phyloP scores from a whole-genome alignment of 2,888 invertebrate genomes.

The Drosophila picticornis region DNA sequence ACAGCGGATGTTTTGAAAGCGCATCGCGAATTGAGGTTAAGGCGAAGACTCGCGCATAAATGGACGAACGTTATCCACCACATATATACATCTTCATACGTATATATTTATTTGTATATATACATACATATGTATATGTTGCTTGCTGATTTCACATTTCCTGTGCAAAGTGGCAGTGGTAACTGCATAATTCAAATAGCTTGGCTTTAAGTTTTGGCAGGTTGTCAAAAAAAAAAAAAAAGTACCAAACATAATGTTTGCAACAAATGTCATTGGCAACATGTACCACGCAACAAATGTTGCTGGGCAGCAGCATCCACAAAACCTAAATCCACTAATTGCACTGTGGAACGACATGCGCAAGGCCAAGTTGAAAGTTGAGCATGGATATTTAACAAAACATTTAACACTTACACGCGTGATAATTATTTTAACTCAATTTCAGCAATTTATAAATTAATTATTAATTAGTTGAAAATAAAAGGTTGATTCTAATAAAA shows the following conservation, averaged over 20 bases:
- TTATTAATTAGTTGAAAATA: neutral
- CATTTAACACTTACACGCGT: neutral
- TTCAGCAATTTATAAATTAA: neutral
- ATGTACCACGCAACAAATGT: slow-evolving; percentile 37
- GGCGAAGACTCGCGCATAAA: slow-evolving; percentile 40
- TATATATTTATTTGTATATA: neutral
- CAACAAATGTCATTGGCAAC: slow-evolving; percentile 25
- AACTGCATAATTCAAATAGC: slow-evolving; percentile 30
- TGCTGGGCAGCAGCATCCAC: slow-evolving; percentile 52
- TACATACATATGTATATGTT: neutral
- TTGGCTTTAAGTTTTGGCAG: slow-evolving; percentile 25
- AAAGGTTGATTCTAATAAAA: neutral
- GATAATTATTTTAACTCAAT: neutral
- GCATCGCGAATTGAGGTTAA: slow-evolving; percentile 52
- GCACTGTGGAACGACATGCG: slow-evolving; percentile 28
- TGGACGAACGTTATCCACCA: slow-evolving; percentile 25
- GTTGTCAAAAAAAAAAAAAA: slow-evolving; percentile 33
- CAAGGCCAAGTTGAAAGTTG: neutral
- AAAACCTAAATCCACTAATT: slow-evolving; percentile 53
- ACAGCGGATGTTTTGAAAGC: slow-evolving; percentile 72
- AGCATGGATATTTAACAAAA: neutral
- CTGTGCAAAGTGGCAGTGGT: slow-evolving; percentile 30
- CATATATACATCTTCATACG: neutral
- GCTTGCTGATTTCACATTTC: slow-evolving; percentile 32
- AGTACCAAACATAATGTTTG: slow-evolving; percentile 6